phyloP scores from a whole-genome alignment of 2,797 vertebrate species.

The Coregonus ussuriensis region DNA sequence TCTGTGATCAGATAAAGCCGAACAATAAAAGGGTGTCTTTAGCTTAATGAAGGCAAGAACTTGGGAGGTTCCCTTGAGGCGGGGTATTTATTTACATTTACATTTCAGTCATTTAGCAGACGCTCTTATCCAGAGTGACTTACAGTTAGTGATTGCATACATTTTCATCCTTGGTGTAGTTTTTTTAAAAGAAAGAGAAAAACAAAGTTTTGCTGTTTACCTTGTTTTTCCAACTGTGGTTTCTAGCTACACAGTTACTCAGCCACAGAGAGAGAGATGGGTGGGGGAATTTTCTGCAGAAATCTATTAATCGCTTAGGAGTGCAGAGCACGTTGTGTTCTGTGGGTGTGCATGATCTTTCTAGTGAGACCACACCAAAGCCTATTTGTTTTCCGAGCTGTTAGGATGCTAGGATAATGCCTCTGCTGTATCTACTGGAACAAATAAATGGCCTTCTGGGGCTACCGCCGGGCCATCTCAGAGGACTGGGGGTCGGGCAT shows the following conservation, averaged over 20 bases:
- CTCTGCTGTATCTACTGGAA: slow-evolving; percentile 36
- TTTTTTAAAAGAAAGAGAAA: background rate
- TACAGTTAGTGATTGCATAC: no score
- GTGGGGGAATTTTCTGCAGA: background rate
- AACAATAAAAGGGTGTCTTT: background rate
- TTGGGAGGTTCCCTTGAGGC: background rate
- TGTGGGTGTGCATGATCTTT: slow-evolving; percentile 18
- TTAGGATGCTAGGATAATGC: slow-evolving; percentile 22
- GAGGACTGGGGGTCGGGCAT: slow-evolving; percentile 41
- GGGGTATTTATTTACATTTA: background rate
- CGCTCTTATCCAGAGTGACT: no score
- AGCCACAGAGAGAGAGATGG: slow-evolving; percentile 17
- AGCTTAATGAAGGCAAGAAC: background rate
- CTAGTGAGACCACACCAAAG: slow-evolving; percentile 28
- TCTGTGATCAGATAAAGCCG: background rate
- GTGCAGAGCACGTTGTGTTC: slow-evolving; percentile 27
- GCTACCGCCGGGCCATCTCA: slow-evolving; percentile 32
- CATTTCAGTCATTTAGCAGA: no score
- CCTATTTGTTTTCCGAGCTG: slow-evolving; percentile 32
- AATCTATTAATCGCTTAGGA: slow-evolving; percentile 40
- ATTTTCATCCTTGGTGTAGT: background rate
- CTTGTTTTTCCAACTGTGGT: background rate
- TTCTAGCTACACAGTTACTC: slow-evolving; percentile 13
- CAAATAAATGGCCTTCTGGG: slow-evolving; percentile 46
- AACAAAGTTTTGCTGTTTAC: background rate